Base-by-base conservation (phyloP, 2,797 vertebrate genomes). In the Microctenopoma steveboyesi region DNA sequence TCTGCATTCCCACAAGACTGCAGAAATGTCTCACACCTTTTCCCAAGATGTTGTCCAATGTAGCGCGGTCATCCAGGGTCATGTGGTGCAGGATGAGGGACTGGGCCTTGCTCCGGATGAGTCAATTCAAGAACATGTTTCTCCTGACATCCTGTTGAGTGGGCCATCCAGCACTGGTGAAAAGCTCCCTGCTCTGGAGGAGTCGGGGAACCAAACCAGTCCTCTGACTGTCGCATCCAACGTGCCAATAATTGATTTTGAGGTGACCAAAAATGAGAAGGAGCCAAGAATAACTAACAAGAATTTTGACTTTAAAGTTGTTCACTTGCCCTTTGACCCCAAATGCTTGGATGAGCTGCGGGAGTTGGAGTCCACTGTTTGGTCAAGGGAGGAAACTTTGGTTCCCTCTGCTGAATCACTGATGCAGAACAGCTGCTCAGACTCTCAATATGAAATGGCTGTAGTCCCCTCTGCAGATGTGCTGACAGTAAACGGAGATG, bases 321-420 rank as follows among this genome's bases (percentile, higher is more conserved):
- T 90, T 8, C 83, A 83, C n/a, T 50, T 93, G 52, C 91, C 92
- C 0, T 92, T 93, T n/a, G 86, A 93, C 33, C 22, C 86, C 0
- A 82, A 83, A 40, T 88, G 88, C 61, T 72, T 91, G 67, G 87
- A 93, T 27, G 86, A 93, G 49, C 74, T 93, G 43, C 83, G 74
- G 52, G 90, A 85, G 76, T 87, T 91, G 64, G 93, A 94, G 42
- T 86, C 91, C 6, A 85, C 86, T 0, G 84, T 93, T 53, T 94
- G 93, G 94, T 94, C 94, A 0, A 33, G 81, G 15, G 91, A 88
- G 4, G 85, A 94, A 11, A 89, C 91, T 5, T 70, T 89, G 40
- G 57, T 89, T 12, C 81, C 90, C 1, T 86, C 90, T 2, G 42
- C 79, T 1, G 89, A 91, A 4, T 84, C 71, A 1, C 37, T 86